Percentiles rank a stretch among this genome's conserved stretches.
Conservation (phyloP, 2,797 vertebrate species). For the Gymnodraco acuticeps region DNA sequence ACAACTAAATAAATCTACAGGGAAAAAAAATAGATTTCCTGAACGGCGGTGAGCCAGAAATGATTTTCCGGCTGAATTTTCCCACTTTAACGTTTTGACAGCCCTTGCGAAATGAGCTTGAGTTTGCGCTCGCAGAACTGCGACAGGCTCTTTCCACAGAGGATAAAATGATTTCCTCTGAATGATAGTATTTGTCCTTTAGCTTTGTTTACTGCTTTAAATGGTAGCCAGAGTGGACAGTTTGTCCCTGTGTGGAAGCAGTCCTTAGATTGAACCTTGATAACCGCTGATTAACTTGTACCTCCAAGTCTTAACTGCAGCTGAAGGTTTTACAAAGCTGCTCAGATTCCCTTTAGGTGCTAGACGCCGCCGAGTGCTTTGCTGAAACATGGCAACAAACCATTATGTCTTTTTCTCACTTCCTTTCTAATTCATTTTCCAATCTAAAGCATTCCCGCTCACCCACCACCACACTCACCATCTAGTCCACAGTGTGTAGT, state of each 20-base stretch:
- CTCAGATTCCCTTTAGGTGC: conserved; percentile 49
- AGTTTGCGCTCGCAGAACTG: conserved; percentile 72
- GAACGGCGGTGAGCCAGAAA: conserved; percentile 44
- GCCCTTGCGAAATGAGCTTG: conserved; percentile 68
- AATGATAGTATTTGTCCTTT: conserved; percentile 35
- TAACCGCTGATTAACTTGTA: conserved; percentile 61
- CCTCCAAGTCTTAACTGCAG: conserved; percentile 40
- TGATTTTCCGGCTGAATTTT: conserved; percentile 67
- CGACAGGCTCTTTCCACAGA: conserved; percentile 62
- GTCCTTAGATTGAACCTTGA: conserved; percentile 48
- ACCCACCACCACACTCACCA: conserved; percentile 60
- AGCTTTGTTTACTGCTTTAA: conserved; percentile 48
- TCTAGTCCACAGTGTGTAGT: conserved; percentile 73
- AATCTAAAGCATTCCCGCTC: conserved; percentile 69
- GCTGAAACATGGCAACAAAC: conserved; percentile 54
- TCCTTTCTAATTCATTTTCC: conserved; percentile 67
- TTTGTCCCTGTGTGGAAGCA: conserved; percentile 47
- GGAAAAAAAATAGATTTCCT: conserved; percentile 48
- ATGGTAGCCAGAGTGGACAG: conserved; percentile 27
- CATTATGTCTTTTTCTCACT: conserved; percentile 60
- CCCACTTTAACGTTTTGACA: conserved; percentile 68
- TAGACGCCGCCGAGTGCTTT: conserved; percentile 46
- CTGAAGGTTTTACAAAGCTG: conserved; percentile 50
- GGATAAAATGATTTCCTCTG: conserved; percentile 49
- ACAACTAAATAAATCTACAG: conserved; percentile 61